Conservation (phyloP, 2,113 vertebrate species). For the Aldabrachelys gigantea region DNA sequence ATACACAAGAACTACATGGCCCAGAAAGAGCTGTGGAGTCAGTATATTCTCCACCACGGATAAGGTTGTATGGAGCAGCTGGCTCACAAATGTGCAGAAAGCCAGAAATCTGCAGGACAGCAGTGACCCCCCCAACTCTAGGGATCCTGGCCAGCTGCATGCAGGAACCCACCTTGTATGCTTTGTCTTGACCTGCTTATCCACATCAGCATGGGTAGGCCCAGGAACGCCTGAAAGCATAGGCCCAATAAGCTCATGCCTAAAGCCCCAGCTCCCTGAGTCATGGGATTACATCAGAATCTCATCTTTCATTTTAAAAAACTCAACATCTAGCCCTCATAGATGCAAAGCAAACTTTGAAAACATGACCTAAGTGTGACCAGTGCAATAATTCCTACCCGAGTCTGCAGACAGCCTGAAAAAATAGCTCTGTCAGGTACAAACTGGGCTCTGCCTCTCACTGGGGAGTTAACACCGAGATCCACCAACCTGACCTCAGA, state of each 20-base stretch:
- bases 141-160: not conserved
- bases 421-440: not conserved
- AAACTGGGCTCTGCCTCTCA: not conserved
- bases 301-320: not conserved
- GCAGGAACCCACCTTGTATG: not conserved
- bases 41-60: not conserved
- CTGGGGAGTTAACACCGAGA: not conserved
- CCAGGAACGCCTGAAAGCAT: not conserved
- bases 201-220: not conserved
- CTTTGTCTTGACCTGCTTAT: not conserved
- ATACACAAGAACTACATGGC: not conserved
- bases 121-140: not conserved
- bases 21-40: not conserved
- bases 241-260: not conserved
- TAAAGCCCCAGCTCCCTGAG: not conserved
- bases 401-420: not conserved
- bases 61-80: not conserved
- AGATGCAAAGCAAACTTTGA: not conserved
- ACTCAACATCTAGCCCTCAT: not conserved
- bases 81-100: not conserved
- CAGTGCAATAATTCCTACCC: not conserved
- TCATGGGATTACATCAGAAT: not conserved
- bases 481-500: not conserved
- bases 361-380: not conserved
- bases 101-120: not conserved